These are phyloP conservation scores for Goniozus legneri DNA, from an alignment of 1,140 invertebrate genomes.

Conservation along the genomic window DNA sequence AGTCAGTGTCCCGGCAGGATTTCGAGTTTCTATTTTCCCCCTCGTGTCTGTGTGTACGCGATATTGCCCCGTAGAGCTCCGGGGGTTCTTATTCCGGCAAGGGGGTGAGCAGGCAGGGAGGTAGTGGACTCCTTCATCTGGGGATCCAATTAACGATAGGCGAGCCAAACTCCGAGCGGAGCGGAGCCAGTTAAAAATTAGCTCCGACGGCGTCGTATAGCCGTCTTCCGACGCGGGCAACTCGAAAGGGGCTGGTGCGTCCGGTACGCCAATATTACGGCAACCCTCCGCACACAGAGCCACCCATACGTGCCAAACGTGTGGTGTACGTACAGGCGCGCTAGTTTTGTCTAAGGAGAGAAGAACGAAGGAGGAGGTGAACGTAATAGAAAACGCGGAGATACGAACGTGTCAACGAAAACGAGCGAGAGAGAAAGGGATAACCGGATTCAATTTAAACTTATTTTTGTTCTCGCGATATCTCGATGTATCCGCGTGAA, in stretches of 20 bases:
- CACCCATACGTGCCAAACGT: not conserved
- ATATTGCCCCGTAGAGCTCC: not conserved
- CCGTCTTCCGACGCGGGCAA: not conserved
- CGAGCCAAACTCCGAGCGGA: constrained; percentile 29
- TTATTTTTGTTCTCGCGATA: constrained; percentile 48
- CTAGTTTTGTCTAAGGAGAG: too few species aligned
- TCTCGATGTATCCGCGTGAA: constrained; percentile 11
- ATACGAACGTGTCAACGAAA: not conserved
- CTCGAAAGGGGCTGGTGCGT: constrained; percentile 3
- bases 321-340: too few species aligned
- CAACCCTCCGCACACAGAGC: not conserved
- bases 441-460: constrained; percentile 42
- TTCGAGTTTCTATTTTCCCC: constrained; percentile 3
- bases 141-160: constrained; percentile 48
- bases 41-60: too few species aligned
- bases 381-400: constrained; percentile 9
- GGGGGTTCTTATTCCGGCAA: not conserved
- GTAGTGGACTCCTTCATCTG: constrained; percentile 34
- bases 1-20: too few species aligned
- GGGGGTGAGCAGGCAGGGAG: not conserved
- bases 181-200: constrained; percentile 43
- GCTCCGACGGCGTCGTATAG: constrained; percentile 22
- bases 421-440: constrained; percentile 4
- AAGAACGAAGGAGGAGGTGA: constrained; percentile 4
- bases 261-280: constrained; percentile 4